Evolutionary conservation across 2,113 vertebrate species (phyloP).

Genomic region (Prionailurus viverrinus): DNA sequence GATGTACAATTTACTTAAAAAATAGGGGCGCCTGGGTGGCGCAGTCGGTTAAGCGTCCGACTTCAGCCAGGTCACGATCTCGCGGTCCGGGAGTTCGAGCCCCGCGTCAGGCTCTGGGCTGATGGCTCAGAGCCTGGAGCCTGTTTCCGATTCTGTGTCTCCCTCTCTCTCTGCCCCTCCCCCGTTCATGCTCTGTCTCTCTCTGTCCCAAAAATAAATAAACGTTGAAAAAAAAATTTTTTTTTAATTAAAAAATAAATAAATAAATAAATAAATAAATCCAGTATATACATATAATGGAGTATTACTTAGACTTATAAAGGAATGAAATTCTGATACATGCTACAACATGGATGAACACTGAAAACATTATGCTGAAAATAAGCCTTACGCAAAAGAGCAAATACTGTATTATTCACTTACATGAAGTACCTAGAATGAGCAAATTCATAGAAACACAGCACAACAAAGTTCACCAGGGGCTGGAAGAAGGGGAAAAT

Average conservation of each 20-base stretch:
- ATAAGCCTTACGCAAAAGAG: background rate
- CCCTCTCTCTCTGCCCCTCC: too few relatives aligned
- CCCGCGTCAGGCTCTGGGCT: too few relatives aligned
- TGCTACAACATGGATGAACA: background rate
- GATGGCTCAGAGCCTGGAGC: too few relatives aligned
- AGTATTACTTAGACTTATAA: background rate
- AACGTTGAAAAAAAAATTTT: too few relatives aligned
- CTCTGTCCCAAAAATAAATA: too few relatives aligned
- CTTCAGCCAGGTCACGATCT: too few relatives aligned
- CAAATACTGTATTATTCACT: background rate
- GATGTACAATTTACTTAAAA: background rate
- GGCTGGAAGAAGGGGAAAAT: background rate
- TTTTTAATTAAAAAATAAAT: background rate
- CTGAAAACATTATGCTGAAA: conserved; percentile 13
- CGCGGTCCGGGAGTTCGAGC: too few relatives aligned
- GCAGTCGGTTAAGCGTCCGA: too few relatives aligned
- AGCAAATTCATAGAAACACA: conserved; percentile 1
- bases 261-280: background rate
- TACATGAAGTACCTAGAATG: background rate
- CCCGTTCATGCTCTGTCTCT: too few relatives aligned
- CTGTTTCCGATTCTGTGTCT: too few relatives aligned
- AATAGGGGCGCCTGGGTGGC: too few relatives aligned
- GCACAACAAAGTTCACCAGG: conserved; percentile 4
- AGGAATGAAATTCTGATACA: background rate
- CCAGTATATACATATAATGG: background rate